Percentiles rank a stretch among this genome's conserved stretches.
These are phyloP conservation scores for Perca flavescens DNA, from an alignment of 2,113 vertebrate genomes.

Conservation along the genomic window DNA sequence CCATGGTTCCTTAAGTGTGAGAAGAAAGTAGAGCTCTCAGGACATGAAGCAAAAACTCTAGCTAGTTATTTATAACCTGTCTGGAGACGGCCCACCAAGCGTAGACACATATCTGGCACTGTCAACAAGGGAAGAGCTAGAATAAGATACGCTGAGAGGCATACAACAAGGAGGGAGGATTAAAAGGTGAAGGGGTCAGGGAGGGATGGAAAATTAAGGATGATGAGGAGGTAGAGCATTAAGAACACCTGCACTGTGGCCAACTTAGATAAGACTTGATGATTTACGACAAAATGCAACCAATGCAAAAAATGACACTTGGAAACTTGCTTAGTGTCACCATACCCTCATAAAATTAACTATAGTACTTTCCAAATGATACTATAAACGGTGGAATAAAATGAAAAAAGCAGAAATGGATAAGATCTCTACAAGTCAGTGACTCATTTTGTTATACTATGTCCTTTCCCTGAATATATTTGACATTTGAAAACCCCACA, in stretches of 20 bases:
- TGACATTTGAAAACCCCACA: conserved; percentile 19
- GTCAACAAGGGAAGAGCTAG: conserved; percentile 63
- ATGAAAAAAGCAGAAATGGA: neutral
- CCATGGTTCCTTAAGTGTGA: conserved; percentile 83
- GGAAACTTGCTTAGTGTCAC: conserved; percentile 22
- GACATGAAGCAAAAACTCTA: conserved; percentile 68
- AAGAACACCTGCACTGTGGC: conserved; percentile 12
- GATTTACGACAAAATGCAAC: conserved; percentile 42
- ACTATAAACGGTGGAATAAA: neutral
- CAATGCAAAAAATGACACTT: conserved; percentile 23
- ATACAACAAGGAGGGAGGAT: conserved; percentile 46
- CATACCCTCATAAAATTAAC: conserved; percentile 44
- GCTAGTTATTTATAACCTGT: conserved; percentile 82
- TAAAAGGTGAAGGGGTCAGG: conserved; percentile 50
- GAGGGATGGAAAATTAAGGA: conserved; percentile 32
- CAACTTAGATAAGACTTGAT: conserved; percentile 30
- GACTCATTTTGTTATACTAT: neutral
- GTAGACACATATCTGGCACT: conserved; percentile 77
- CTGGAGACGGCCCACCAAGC: conserved; percentile 73
- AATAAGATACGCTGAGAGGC: conserved; percentile 61
- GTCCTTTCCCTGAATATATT: conserved; percentile 11
- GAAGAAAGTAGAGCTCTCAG: conserved; percentile 80
- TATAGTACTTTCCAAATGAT: conserved; percentile 47
- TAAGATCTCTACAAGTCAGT: neutral
- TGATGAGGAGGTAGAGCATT: conserved; percentile 31